Percentiles rank a stretch among this genome's conserved stretches.
These are phyloP conservation scores for Vesta saturnalis DNA, from an alignment of 2,888 invertebrate species.

Conservation along the genomic window DNA sequence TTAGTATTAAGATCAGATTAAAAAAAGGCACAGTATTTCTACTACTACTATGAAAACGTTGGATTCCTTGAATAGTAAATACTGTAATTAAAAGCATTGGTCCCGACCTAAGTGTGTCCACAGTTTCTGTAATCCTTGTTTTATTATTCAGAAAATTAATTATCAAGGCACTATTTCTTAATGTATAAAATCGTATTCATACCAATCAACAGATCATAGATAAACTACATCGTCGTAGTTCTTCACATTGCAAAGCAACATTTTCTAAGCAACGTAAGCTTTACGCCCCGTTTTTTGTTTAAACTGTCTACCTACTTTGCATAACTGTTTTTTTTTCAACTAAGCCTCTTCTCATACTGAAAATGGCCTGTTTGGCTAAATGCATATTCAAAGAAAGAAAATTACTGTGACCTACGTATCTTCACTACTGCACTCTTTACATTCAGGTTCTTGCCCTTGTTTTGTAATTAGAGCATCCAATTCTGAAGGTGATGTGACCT, in stretches of 20 bases:
- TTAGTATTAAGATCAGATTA: too few species aligned
- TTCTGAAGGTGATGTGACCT: conserved; percentile 68
- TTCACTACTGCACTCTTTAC: conserved; percentile 33
- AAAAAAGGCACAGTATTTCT: conserved; percentile 9
- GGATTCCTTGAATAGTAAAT: too few species aligned
- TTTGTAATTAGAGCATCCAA: conserved; percentile 67
- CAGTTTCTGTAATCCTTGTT: background rate
- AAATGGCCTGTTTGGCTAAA: background rate
- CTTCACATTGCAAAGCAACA: conserved; percentile 28
- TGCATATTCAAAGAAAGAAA: too few species aligned
- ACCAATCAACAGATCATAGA: conserved; percentile 20
- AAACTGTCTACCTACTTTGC: background rate
- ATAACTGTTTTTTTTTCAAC: background rate
- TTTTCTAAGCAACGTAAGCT: conserved; percentile 25
- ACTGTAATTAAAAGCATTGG: conserved; percentile 9
- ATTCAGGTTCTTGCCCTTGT: conserved; percentile 28
- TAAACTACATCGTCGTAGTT: conserved; percentile 16
- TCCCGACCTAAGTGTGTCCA: background rate
- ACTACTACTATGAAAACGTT: background rate
- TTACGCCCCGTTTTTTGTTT: background rate
- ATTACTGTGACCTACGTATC: conserved; percentile 29
- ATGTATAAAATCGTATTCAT: background rate
- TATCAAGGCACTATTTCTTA: conserved; percentile 5
- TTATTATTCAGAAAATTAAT: background rate
- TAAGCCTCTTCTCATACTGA: background rate